Evolutionary conservation across 2,888 invertebrate genomes (phyloP).

Genomic region (Pachymerium ferrugineum): DNA sequence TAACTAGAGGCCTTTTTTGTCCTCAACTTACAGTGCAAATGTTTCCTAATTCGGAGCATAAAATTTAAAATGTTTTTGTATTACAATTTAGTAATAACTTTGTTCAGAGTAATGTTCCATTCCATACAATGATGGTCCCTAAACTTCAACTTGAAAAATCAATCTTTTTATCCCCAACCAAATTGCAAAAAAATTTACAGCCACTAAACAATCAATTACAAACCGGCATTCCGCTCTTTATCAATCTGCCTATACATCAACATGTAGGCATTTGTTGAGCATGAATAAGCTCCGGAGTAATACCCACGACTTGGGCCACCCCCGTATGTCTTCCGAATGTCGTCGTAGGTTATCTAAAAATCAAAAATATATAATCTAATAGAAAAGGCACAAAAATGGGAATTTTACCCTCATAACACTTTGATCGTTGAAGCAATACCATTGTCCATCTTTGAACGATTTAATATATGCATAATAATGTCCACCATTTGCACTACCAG

Average conservation of each 20-base stretch:
- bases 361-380: not conserved
- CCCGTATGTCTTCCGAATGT: constrained; percentile 76
- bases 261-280: constrained; percentile 86
- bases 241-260: constrained; percentile 71
- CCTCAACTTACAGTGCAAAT: too few species aligned
- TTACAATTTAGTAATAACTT: too few species aligned
- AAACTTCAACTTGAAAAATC: not conserved
- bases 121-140: too few species aligned
- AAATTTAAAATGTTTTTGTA: too few species aligned
- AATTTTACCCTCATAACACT: constrained; percentile 61
- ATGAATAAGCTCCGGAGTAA: constrained; percentile 68
- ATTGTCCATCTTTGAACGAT: constrained; percentile 58
- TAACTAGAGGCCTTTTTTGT: too few species aligned
- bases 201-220: not conserved
- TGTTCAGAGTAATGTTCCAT: too few species aligned
- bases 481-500: constrained; percentile 81
- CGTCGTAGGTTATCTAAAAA: constrained; percentile 66
- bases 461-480: constrained; percentile 90
- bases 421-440: constrained; percentile 87
- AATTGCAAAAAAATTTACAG: not conserved
- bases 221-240: constrained; percentile 45
- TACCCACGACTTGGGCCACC: constrained; percentile 60
- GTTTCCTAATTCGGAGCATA: too few species aligned
- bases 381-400: not conserved
- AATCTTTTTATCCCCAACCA: not conserved